phyloP scores from a whole-genome alignment of 2,797 vertebrate species.

The Centroberyx gerrardi region DNA sequence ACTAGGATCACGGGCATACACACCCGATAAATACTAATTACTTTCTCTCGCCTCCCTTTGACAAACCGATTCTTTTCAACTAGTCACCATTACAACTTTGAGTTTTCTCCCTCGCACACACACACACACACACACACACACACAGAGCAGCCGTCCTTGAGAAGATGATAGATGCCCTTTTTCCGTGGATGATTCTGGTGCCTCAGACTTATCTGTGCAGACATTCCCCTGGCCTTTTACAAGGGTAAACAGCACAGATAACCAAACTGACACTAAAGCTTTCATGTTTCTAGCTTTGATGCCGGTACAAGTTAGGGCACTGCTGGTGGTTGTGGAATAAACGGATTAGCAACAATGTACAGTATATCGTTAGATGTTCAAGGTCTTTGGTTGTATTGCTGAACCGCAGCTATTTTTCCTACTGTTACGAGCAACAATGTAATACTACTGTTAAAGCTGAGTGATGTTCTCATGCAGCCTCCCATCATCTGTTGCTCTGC shows the following conservation, averaged over 20 bases:
- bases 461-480: too few relatives aligned
- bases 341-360: background rate
- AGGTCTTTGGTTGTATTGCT: too few relatives aligned
- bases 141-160: constrained; percentile 15
- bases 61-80: constrained; percentile 25
- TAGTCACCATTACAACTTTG: background rate
- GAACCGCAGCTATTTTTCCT: too few relatives aligned
- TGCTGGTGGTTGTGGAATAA: background rate
- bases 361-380: background rate
- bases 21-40: constrained; percentile 33
- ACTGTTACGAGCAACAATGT: too few relatives aligned
- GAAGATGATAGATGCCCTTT: constrained; percentile 5
- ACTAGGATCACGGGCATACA: background rate
- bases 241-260: constrained; percentile 10
- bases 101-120: background rate
- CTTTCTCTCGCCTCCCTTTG: constrained; percentile 11
- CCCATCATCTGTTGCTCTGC: too few relatives aligned
- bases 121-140: background rate
- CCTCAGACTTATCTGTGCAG: constrained; percentile 7
- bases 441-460: too few relatives aligned
- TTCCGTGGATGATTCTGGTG: constrained; percentile 6
- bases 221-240: constrained; percentile 4
- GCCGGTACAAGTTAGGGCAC: background rate
- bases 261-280: background rate
- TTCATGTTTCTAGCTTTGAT: background rate